Percentiles rank a stretch among this genome's conserved stretches.
Conservation (phyloP, 2,888 invertebrate genomes). For the Ectemnius cavifrons region DNA sequence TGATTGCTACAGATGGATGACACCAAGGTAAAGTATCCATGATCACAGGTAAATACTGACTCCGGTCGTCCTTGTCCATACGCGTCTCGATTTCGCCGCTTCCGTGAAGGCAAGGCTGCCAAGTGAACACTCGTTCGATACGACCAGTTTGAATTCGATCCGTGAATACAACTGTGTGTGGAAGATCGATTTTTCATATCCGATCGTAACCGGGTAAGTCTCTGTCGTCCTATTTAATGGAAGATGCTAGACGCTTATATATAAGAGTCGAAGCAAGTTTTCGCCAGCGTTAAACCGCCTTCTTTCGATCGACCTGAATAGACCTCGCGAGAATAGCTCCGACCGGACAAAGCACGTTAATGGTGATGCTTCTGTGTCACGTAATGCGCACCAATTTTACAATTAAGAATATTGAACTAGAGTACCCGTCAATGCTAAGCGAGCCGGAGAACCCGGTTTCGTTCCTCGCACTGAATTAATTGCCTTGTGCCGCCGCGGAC, state of each 20-base stretch:
- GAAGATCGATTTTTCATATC: too few species aligned
- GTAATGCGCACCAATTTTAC: slow-evolving; percentile 61
- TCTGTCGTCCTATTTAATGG: too few species aligned
- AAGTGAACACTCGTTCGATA: too few species aligned
- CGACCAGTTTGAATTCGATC: background rate
- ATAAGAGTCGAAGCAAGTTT: too few species aligned
- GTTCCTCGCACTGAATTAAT: slow-evolving; percentile 6
- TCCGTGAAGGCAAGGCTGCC: slow-evolving; percentile 1
- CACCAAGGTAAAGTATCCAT: too few species aligned
- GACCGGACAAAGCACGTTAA: slow-evolving; percentile 52
- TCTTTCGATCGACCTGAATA: slow-evolving; percentile 6
- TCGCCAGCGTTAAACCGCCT: too few species aligned
- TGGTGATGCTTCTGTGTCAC: slow-evolving; percentile 14
- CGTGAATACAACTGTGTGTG: too few species aligned
- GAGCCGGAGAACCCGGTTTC: slow-evolving; percentile 7
- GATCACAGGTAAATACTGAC: too few species aligned
- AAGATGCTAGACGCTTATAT: too few species aligned
- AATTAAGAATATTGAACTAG: slow-evolving; percentile 69
- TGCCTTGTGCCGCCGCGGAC: background rate
- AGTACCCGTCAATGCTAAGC: slow-evolving; percentile 33
- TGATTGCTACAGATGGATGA: too few species aligned
- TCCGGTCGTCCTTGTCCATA: background rate
- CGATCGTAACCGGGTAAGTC: too few species aligned
- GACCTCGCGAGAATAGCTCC: background rate
- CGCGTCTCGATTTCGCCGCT: slow-evolving; percentile 6